A percentile compares a stretch with the other conserved stretches of the same genome.
phyloP scores from a whole-genome alignment of 2,888 invertebrate genomes.

The Diploptera punctata region DNA sequence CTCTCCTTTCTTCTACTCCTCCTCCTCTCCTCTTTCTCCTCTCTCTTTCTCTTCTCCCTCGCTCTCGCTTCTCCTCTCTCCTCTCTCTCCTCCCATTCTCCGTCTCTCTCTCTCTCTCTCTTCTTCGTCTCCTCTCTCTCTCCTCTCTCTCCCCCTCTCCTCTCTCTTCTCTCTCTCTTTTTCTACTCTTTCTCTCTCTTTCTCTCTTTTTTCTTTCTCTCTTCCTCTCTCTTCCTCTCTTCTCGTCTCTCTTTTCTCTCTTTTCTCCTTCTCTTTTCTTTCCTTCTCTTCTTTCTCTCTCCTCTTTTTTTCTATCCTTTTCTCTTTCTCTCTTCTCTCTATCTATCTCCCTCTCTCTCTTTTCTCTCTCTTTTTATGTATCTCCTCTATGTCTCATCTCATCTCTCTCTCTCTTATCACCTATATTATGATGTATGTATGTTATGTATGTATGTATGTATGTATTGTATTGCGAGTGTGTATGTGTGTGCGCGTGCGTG shows the following conservation, averaged over 20 bases:
- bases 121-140: background rate
- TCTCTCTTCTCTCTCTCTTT: background rate
- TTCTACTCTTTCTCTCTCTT: background rate
- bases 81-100: background rate
- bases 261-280: background rate
- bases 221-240: background rate
- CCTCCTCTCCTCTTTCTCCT: no score
- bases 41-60: no score
- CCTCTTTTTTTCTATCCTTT: background rate
- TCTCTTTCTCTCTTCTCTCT: background rate
- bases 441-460: no score
- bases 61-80: background rate
- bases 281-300: background rate
- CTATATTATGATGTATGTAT: no score
- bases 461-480: no score
- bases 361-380: no score
- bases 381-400: no score
- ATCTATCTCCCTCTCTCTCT: no score
- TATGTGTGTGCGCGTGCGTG: no score
- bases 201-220: background rate
- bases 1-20: background rate
- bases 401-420: no score
- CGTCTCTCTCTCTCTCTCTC: background rate
- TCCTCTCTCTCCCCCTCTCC: background rate
- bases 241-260: background rate